Evolutionary conservation across 2,888 invertebrate genomes (phyloP), one percentile per base, ranked within the genome.

Genomic region (Clitarchus hookeri): DNA sequence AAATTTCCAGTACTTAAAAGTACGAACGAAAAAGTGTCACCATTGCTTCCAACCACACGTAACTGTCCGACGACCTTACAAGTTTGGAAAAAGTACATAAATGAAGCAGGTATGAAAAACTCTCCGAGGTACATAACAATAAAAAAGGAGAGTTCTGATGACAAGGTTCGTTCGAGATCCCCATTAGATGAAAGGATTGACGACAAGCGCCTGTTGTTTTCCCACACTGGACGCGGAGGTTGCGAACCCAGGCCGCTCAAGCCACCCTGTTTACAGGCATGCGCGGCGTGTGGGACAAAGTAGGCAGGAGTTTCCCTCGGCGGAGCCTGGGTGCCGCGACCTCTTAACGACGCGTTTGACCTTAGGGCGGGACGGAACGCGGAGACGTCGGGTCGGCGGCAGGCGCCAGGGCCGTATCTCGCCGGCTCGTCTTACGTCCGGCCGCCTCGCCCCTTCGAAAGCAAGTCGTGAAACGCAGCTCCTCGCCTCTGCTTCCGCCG

Each of bases 301-400:
- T 65, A 65, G 8, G 13, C 23, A 48, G 48, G 48, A 48, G 6
- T 48, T 48, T 48, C 16, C 48, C 48, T 16, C 48, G 3, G 48
- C 16, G 65, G 65, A 65, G 8, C 13, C 65, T 65, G 65, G 65
- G 16, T n/a, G 65, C n/a, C 65, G 65, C 65, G 65, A 65, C 65
- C 65, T 65, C 6, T n/a, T n/a, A 65, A 65, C 65, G 65, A 65
- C 65, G 65, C n/a, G 65, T 65, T 65, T 65, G 65, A 65, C 65
- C 65, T n/a, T 3, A 65, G 65, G 65, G 65, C 48, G 6, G 48
- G 48, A 48, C 48, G 48, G 6, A 48, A 48, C 12, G 16, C 48
- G 48, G 48, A 48, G 48, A 48, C 6, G 48, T 8, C 48, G 48
- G 48, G 11, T 11, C 48, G 48, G 0, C 48, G 48, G 48, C 48